Conservation (phyloP, 2,888 invertebrate species). For the Hanleya hanleyi region DNA sequence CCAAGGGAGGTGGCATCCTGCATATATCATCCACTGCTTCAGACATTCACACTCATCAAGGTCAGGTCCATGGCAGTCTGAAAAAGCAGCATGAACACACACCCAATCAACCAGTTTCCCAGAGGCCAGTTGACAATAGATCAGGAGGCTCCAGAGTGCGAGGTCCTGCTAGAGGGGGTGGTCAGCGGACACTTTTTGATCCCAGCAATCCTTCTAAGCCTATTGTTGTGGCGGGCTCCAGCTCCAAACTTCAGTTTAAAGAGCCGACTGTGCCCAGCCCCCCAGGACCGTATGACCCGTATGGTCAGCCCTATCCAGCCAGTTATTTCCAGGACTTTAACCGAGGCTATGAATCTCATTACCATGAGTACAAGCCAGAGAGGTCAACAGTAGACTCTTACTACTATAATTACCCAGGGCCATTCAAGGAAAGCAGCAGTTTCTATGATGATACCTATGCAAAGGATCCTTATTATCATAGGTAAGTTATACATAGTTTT, state of each 20-base stretch:
- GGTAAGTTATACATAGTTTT: conserved; percentile 32
- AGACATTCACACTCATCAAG: conserved; percentile 4
- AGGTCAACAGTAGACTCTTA: conserved; percentile 33
- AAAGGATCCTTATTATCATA: conserved; percentile 44
- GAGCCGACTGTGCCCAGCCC: conserved; percentile 16
- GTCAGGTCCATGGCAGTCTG: background rate
- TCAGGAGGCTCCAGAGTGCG: background rate
- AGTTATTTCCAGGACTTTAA: conserved; percentile 8
- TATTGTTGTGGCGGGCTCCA: conserved; percentile 45
- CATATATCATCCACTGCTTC: conserved; percentile 41
- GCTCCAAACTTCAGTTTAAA: conserved; percentile 20
- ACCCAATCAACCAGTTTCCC: background rate
- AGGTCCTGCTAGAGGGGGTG: conserved; percentile 22
- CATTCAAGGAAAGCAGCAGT: conserved; percentile 17
- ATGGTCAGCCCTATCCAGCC: conserved; percentile 10
- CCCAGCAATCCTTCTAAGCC: conserved; percentile 67
- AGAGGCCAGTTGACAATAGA: background rate
- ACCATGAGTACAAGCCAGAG: background rate
- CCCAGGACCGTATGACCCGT: conserved; percentile 11
- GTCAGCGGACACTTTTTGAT: conserved; percentile 62
- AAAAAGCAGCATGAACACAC: background rate
- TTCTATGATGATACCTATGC: conserved; percentile 42
- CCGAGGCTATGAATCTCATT: background rate
- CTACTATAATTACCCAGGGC: conserved; percentile 36
- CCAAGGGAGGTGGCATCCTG: conserved; percentile 43